phyloP scores from a whole-genome alignment of 2,888 invertebrate species.

The Phengaris alcon region DNA sequence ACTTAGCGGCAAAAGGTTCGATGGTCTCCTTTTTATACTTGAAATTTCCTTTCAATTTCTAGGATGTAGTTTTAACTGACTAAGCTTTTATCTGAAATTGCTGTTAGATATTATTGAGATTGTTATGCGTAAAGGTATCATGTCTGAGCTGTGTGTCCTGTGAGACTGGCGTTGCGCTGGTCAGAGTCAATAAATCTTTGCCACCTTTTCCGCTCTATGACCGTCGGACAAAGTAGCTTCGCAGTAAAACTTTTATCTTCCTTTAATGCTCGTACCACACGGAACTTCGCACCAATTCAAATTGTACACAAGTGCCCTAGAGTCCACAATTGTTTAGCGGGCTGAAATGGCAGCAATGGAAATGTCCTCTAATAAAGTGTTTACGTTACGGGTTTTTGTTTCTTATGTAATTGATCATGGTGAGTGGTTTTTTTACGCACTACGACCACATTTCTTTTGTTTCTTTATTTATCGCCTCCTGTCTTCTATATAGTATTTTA shows the following conservation, averaged over 20 bases:
- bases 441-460: background rate
- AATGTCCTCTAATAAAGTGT: slow-evolving; percentile 21
- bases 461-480: background rate
- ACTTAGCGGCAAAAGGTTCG: too few species aligned
- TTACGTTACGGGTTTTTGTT: slow-evolving; percentile 19
- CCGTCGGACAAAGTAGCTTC: slow-evolving; percentile 49
- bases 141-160: background rate
- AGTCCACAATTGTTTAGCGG: slow-evolving; percentile 1
- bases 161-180: background rate
- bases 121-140: background rate
- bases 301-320: slow-evolving; percentile 8
- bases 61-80: too few species aligned
- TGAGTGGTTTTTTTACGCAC: background rate
- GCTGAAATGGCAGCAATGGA: background rate
- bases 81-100: too few species aligned
- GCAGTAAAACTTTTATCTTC: slow-evolving; percentile 59
- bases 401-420: background rate
- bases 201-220: slow-evolving; percentile 46
- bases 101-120: too few species aligned
- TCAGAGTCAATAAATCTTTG: slow-evolving; percentile 47
- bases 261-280: slow-evolving; percentile 33
- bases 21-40: too few species aligned
- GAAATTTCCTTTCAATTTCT: too few species aligned
- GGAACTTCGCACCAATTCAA: background rate
- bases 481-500: background rate